Conservation (phyloP, 2,113 vertebrate species). For the Microcebus lehilahytsara region DNA sequence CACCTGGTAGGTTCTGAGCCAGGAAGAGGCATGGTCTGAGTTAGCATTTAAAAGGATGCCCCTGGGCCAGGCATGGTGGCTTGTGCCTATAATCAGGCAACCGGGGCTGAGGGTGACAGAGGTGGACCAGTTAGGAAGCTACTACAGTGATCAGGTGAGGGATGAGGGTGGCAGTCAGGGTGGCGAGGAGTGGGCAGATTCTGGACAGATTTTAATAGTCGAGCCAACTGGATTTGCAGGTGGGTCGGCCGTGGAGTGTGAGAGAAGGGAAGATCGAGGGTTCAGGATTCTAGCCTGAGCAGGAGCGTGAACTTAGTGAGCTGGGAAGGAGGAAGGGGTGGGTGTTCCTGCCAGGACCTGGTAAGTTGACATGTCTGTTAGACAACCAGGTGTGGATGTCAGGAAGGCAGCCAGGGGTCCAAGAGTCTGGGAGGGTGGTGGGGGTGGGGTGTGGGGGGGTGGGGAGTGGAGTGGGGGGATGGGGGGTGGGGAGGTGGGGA, state of each 20-base stretch:
- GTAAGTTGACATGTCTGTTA: neutral
- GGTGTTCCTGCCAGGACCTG: accelerated
- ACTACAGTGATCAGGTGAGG: accelerated
- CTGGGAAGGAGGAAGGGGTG: neutral
- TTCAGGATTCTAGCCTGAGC: neutral
- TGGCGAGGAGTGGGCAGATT: accelerated
- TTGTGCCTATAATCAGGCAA: neutral
- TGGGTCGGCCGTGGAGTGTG: neutral
- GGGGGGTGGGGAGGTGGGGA: too few species aligned
- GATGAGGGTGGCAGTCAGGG: accelerated
- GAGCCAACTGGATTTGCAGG: neutral
- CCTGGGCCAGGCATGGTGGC: neutral
- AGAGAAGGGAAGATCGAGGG: neutral
- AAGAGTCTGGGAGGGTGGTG: neutral
- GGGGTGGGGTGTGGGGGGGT: too few species aligned
- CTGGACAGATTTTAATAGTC: neutral
- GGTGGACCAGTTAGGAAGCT: neutral
- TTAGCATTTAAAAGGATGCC: neutral
- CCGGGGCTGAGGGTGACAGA: neutral
- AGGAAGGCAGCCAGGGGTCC: accelerated
- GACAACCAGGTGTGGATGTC: accelerated
- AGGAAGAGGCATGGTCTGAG: neutral
- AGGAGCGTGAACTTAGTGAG: neutral
- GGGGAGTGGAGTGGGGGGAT: too few species aligned
- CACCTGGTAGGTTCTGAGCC: accelerated